Conservation (phyloP, 2,113 vertebrate genomes). For the Theristicus caerulescens region DNA sequence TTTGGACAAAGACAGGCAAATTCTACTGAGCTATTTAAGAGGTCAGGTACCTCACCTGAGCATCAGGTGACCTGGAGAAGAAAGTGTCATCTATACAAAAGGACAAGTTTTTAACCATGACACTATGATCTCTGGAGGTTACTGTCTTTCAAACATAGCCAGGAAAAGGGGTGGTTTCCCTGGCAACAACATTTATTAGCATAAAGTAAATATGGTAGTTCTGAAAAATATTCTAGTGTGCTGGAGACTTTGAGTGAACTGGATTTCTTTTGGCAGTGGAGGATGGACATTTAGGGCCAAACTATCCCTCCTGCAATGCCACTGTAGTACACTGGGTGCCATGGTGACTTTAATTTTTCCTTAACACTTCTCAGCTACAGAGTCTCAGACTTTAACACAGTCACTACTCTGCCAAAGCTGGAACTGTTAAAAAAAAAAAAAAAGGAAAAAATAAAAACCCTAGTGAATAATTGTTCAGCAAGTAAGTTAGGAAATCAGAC, state of each 20-base stretch:
- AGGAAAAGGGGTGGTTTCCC: background rate
- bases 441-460: background rate
- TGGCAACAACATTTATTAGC: background rate
- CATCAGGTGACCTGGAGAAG: background rate
- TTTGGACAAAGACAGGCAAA: background rate
- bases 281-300: background rate
- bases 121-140: background rate
- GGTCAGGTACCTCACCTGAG: background rate
- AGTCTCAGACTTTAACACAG: background rate
- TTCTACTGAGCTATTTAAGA: background rate
- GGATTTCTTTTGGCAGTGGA: background rate
- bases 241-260: background rate
- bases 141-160: background rate
- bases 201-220: background rate
- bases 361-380: background rate
- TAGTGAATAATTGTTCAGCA: background rate
- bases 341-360: background rate
- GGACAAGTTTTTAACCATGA: background rate
- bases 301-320: background rate
- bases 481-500: background rate
- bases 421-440: background rate
- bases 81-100: background rate
- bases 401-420: background rate
- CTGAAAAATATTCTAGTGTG: background rate
- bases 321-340: background rate